A percentile compares a stretch with the other conserved stretches of the same genome.
Conservation (phyloP, 1,140 invertebrate species). For the Plodia interpunctella region DNA sequence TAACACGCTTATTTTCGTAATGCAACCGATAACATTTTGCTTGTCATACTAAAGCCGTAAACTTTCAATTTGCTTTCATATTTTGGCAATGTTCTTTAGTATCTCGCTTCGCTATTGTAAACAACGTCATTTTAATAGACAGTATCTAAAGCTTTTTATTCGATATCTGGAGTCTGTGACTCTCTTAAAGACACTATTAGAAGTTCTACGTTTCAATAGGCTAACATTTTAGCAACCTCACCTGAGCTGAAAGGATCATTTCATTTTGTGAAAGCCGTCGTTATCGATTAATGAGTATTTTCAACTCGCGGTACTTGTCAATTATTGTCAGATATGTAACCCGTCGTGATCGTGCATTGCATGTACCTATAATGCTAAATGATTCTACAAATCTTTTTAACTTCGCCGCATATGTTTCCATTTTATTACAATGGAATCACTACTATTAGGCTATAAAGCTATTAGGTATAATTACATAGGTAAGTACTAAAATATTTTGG, state of each 20-base stretch:
- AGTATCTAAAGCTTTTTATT: background rate
- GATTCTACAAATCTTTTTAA: no score
- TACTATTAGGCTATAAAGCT: no score
- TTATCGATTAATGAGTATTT: background rate
- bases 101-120: constrained; percentile 9
- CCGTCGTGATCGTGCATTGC: background rate
- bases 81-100: constrained; percentile 20
- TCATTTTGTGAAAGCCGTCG: constrained; percentile 9
- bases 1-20: constrained; percentile 12
- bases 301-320: no score
- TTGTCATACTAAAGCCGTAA: constrained; percentile 19
- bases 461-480: no score
- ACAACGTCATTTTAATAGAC: constrained; percentile 5
- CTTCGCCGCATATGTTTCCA: no score
- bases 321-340: no score
- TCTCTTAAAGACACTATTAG: background rate
- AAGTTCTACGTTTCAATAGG: background rate
- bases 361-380: no score
- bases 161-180: background rate
- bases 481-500: no score
- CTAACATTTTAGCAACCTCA: background rate
- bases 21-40: constrained; percentile 14
- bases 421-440: background rate
- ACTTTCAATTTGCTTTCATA: constrained; percentile 33
- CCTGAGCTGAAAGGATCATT: background rate